These are phyloP conservation scores for Bradysia coprophila DNA, from an alignment of 1,140 invertebrate genomes.

Conservation along the genomic window DNA sequence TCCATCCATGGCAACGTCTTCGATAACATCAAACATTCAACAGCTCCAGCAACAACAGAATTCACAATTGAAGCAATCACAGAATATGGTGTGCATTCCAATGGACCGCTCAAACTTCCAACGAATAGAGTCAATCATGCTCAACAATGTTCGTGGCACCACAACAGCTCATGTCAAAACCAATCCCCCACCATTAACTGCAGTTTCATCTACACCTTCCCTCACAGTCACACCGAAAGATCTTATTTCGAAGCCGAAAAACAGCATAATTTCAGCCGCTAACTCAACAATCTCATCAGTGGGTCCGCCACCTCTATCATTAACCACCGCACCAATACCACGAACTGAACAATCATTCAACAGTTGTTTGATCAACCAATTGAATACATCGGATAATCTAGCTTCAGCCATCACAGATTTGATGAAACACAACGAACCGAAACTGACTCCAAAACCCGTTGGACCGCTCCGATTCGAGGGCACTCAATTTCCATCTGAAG, in stretches of 20 bases:
- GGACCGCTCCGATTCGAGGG: slow-evolving; percentile 22
- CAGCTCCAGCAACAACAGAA: no score
- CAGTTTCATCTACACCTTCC: no score
- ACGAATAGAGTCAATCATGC: slow-evolving; percentile 1
- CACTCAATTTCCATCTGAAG: slow-evolving; percentile 20
- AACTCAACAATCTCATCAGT: slow-evolving; percentile 8
- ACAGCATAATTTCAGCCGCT: slow-evolving; percentile 6
- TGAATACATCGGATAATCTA: slow-evolving; percentile 15
- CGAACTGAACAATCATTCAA: background rate
- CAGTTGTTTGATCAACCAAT: slow-evolving; percentile 19
- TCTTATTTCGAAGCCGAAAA: background rate
- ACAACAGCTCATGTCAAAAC: no score
- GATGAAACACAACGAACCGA: slow-evolving; percentile 20
- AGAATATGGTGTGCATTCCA: background rate
- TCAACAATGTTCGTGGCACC: no score
- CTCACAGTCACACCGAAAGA: no score
- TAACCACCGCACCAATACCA: slow-evolving; percentile 3
- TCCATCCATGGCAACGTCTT: no score
- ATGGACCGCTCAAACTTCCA: slow-evolving; percentile 2
- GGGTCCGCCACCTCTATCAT: background rate
- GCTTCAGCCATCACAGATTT: slow-evolving; percentile 19
- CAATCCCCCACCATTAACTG: background rate
- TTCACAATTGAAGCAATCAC: no score
- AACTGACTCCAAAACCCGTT: slow-evolving; percentile 21
- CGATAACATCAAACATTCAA: no score